phyloP scores from a whole-genome alignment of 2,113 vertebrate genomes.

The Papio anubis region DNA sequence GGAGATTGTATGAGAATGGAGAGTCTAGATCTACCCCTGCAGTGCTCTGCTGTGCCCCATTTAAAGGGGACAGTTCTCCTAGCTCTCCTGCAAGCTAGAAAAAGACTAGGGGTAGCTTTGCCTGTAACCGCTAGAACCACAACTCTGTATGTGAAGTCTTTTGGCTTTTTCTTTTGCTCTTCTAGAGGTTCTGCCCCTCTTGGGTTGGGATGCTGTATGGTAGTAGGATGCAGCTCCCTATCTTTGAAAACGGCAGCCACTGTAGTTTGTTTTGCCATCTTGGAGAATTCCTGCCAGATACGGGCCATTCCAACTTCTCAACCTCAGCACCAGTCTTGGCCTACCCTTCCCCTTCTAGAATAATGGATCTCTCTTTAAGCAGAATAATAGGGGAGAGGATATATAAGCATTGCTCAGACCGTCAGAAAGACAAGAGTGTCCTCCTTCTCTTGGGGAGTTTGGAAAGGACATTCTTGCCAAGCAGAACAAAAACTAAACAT shows the following conservation, averaged over 20 bases:
- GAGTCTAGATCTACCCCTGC: background rate
- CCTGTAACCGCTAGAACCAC: background rate
- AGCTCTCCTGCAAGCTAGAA: background rate
- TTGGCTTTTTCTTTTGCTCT: background rate
- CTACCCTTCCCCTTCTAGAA: no score
- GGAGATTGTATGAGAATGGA: background rate
- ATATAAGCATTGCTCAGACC: background rate
- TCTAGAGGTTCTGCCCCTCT: background rate
- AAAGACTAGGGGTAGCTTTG: rapidly evolving
- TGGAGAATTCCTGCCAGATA: background rate
- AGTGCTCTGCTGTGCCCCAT: background rate
- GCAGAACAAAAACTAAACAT: background rate
- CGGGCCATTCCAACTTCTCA: background rate
- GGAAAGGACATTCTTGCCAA: background rate
- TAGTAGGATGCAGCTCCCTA: background rate
- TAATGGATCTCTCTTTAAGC: background rate
- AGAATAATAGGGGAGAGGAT: background rate
- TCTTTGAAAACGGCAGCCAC: background rate
- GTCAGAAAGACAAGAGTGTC: background rate
- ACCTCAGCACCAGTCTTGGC: background rate
- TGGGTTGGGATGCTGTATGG: rapidly evolving
- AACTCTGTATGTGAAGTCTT: background rate
- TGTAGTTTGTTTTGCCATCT: background rate
- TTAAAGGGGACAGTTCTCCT: background rate
- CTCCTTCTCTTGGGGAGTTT: background rate